These are phyloP conservation scores for Gambelia wislizenii DNA, from an alignment of 2,797 vertebrate genomes.

Conservation along the genomic window DNA sequence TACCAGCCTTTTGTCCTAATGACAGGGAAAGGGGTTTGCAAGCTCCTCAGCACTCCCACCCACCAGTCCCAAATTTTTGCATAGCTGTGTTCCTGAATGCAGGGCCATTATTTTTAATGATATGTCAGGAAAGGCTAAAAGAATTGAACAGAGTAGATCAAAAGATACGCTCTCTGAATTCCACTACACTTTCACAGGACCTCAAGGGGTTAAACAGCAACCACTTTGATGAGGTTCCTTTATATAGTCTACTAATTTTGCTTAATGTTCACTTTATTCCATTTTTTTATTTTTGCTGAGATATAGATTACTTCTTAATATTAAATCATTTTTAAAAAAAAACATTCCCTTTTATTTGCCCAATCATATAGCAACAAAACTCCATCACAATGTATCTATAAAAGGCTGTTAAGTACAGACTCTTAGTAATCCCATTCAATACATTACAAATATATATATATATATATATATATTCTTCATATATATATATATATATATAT, in stretches of 20 bases:
- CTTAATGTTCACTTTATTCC: conserved; percentile 69
- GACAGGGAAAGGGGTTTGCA: conserved; percentile 67
- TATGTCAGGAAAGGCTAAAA: conserved; percentile 62
- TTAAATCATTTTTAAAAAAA: conserved; percentile 40
- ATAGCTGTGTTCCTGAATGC: conserved; percentile 52
- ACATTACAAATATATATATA: too few relatives aligned
- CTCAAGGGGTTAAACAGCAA: conserved; percentile 71
- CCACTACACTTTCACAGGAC: conserved; percentile 51
- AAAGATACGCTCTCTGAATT: conserved; percentile 56
- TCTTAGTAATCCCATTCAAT: conserved; percentile 49
- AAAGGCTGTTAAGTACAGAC: conserved; percentile 61
- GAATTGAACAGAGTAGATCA: conserved; percentile 63
- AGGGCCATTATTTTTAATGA: conserved; percentile 72
- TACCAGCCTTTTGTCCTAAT: conserved; percentile 70
- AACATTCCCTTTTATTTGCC: conserved; percentile 31
- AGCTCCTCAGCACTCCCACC: conserved; percentile 62
- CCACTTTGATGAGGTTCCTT: conserved; percentile 55
- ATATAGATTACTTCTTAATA: conserved; percentile 57
- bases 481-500: conserved; percentile 19
- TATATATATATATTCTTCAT: too few relatives aligned
- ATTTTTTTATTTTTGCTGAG: conserved; percentile 63
- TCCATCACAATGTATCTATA: conserved; percentile 19
- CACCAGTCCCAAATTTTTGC: conserved; percentile 67
- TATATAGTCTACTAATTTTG: conserved; percentile 70
- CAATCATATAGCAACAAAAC: conserved; percentile 42